phyloP scores from a whole-genome alignment of 92 coral and sea anemone species.

The Pocillopora meandrina region DNA sequence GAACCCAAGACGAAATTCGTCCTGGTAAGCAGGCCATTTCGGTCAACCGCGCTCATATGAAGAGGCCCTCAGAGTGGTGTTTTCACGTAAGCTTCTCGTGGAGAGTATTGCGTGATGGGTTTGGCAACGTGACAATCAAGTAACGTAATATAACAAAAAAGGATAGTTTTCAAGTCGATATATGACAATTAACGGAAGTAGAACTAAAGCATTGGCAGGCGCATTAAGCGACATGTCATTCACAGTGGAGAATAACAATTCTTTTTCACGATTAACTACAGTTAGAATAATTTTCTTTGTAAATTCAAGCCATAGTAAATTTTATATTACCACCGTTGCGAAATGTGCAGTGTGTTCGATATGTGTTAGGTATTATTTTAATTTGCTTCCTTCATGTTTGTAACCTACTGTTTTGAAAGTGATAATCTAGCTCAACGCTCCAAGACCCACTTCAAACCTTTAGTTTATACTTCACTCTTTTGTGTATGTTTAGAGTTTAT shows the following conservation, averaged over 20 bases:
- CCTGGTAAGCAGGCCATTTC: too few relatives aligned
- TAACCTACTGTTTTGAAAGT: background rate
- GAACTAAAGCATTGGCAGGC: too few relatives aligned
- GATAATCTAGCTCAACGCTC: too few relatives aligned
- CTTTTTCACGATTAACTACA: background rate
- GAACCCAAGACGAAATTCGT: too few relatives aligned
- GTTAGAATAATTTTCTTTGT: background rate
- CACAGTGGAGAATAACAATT: background rate
- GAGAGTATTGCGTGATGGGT: too few relatives aligned
- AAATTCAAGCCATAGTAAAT: background rate
- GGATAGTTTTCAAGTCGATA: background rate
- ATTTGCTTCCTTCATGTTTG: background rate
- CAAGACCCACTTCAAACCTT: too few relatives aligned
- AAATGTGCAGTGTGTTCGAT: background rate
- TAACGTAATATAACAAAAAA: background rate
- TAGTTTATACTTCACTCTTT: too few relatives aligned
- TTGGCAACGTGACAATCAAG: background rate
- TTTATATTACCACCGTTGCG: background rate
- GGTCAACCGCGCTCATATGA: too few relatives aligned
- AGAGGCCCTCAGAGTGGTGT: too few relatives aligned
- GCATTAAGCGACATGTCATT: background rate
- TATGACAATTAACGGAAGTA: too few relatives aligned
- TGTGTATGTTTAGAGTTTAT: too few relatives aligned
- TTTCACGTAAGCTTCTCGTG: too few relatives aligned
- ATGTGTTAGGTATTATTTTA: constrained; percentile 2